Conservation (phyloP, 2,113 vertebrate species). For the Dipodomys merriami region DNA sequence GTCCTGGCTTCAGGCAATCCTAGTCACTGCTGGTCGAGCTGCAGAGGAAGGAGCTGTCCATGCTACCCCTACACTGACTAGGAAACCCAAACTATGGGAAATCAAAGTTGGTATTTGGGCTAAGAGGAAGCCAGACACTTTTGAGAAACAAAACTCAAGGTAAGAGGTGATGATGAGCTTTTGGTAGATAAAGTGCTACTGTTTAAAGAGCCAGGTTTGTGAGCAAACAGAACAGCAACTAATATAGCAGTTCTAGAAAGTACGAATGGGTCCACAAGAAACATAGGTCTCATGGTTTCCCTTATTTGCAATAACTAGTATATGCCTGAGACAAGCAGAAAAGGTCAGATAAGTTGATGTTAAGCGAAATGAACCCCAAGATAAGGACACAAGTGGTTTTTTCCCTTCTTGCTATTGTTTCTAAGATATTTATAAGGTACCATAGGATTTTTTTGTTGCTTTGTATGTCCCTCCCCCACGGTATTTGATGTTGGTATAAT, state of each 20-base stretch:
- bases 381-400: too few relatives aligned
- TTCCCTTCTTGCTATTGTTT: too few relatives aligned
- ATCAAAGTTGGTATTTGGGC: not conserved
- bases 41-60: not conserved
- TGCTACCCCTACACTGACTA: not conserved
- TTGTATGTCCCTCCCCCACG: too few relatives aligned
- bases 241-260: not conserved
- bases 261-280: not conserved
- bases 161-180: not conserved
- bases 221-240: not conserved
- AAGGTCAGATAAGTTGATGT: too few relatives aligned
- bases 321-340: too few relatives aligned
- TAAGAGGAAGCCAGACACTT: not conserved
- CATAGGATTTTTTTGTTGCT: too few relatives aligned
- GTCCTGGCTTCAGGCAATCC: not conserved
- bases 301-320: too few relatives aligned
- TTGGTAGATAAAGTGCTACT: not conserved
- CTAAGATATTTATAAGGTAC: too few relatives aligned
- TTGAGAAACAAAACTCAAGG: not conserved
- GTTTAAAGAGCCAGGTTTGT: not conserved
- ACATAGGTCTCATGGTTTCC: too few relatives aligned
- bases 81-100: not conserved
- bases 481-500: too few relatives aligned
- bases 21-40: not conserved
- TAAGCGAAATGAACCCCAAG: too few relatives aligned